Evolutionary conservation across 2,797 vertebrate species (phyloP).

Genomic region (Acanthopagrus latus): DNA sequence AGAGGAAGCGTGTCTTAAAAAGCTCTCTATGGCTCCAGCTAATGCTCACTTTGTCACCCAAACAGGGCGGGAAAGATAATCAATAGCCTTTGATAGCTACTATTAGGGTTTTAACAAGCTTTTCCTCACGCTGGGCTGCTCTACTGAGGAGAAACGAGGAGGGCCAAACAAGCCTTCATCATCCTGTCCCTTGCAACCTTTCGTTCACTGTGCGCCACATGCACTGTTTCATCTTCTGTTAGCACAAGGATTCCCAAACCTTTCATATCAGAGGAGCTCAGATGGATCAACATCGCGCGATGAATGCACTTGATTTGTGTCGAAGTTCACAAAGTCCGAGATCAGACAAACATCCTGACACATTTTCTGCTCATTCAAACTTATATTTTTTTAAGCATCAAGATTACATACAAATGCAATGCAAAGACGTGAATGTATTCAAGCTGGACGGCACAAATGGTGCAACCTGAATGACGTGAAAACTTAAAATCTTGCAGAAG

Average conservation of each 20-base stretch:
- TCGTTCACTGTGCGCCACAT: slow-evolving; percentile 39
- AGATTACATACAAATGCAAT: too few species aligned
- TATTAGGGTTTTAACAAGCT: slow-evolving; percentile 88
- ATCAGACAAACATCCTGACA: not conserved
- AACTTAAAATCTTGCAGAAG: too few species aligned
- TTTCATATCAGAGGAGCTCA: slow-evolving; percentile 12
- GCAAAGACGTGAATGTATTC: too few species aligned
- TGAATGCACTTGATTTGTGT: not conserved
- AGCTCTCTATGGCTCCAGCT: slow-evolving; percentile 78
- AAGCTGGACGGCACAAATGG: too few species aligned
- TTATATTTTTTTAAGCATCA: not conserved
- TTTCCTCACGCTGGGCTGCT: slow-evolving; percentile 86
- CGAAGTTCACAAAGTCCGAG: not conserved
- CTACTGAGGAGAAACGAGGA: slow-evolving; percentile 70
- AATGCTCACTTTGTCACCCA: slow-evolving; percentile 91
- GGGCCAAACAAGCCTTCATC: slow-evolving; percentile 75
- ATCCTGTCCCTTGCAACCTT: slow-evolving; percentile 59
- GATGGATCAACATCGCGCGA: slow-evolving; percentile 1
- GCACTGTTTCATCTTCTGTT: slow-evolving; percentile 44
- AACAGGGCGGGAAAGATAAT: slow-evolving; percentile 90
- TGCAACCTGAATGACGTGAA: too few species aligned
- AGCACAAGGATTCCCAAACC: slow-evolving; percentile 13
- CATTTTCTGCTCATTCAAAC: not conserved
- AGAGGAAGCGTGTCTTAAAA: slow-evolving; percentile 80
- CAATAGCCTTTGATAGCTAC: slow-evolving; percentile 90